Conservation (phyloP, 2,888 invertebrate species). For the Leptopilina syphax region DNA sequence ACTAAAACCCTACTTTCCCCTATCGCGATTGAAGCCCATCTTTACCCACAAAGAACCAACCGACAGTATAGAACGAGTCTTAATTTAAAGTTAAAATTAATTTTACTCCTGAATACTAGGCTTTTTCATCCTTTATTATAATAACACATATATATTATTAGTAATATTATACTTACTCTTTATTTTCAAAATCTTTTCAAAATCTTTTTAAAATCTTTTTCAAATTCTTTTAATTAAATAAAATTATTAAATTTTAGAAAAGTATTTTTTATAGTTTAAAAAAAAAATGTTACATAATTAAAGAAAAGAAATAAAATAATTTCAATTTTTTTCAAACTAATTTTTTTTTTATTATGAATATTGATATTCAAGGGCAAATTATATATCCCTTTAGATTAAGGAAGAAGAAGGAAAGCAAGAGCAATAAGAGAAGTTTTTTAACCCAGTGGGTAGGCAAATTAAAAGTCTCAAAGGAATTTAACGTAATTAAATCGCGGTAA, state of each 20-base stretch:
- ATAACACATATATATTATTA: conserved; percentile 47
- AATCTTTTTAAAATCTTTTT: neutral
- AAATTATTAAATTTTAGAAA: too few relatives aligned
- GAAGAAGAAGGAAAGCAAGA: neutral
- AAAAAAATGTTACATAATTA: too few relatives aligned
- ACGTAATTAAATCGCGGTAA: conserved; percentile 73
- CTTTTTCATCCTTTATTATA: conserved; percentile 37
- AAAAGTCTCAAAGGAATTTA: conserved; percentile 71
- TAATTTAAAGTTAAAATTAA: conserved; percentile 77
- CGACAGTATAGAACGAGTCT: conserved; percentile 72
- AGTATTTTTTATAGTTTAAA: too few relatives aligned
- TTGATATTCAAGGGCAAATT: neutral
- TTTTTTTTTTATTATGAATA: neutral
- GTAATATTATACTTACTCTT: neutral
- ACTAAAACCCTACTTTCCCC: conserved; percentile 48
- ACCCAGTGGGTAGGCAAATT: conserved; percentile 57
- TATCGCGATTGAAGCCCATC: conserved; percentile 52
- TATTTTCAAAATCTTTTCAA: neutral
- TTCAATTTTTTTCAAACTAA: too few relatives aligned
- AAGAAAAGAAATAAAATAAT: too few relatives aligned
- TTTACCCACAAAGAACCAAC: conserved; percentile 72
- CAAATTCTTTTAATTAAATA: neutral
- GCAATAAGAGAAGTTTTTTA: neutral
- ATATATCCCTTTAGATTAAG: neutral
- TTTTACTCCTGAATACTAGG: conserved; percentile 67